Evolutionary conservation across 2,888 invertebrate species (phyloP).

Genomic region (Odontocolon sp.): DNA sequence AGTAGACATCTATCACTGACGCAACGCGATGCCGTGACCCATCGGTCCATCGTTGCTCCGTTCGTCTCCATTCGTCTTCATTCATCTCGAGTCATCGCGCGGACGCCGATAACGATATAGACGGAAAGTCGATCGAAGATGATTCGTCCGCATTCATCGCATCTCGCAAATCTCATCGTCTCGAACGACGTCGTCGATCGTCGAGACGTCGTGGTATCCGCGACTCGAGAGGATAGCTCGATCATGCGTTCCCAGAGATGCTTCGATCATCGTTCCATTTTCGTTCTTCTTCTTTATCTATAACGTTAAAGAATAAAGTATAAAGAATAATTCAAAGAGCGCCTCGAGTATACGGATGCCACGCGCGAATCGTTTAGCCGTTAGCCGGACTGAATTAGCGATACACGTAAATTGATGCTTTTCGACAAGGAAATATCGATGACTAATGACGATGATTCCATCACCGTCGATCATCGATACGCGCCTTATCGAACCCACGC

Average conservation of each 20-base stretch:
- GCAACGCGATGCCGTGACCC: too few species aligned
- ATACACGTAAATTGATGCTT: conserved; percentile 55
- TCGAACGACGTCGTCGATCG: conserved; percentile 58
- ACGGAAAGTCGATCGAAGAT: conserved; percentile 56
- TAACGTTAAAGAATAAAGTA: too few species aligned
- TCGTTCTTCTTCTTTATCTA: too few species aligned
- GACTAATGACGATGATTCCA: not conserved
- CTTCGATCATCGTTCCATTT: too few species aligned
- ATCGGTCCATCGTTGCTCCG: too few species aligned
- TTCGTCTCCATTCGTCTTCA: conserved; percentile 50
- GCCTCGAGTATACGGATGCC: too few species aligned
- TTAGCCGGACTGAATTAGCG: conserved; percentile 58
- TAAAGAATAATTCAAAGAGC: too few species aligned
- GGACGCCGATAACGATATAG: too few species aligned
- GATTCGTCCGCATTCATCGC: conserved; percentile 54
- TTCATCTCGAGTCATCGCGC: conserved; percentile 48
- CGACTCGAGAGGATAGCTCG: too few species aligned
- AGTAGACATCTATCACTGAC: too few species aligned
- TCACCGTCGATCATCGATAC: conserved; percentile 49
- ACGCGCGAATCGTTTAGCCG: conserved; percentile 51
- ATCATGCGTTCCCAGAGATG: too few species aligned
- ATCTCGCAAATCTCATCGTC: conserved; percentile 53
- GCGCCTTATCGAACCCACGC: conserved; percentile 66
- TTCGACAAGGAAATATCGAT: conserved; percentile 54
- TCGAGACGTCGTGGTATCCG: conserved; percentile 33